These are phyloP conservation scores for Pocillopora verrucosa DNA, from an alignment of 64 coral and sea anemone species.

Conservation along the genomic window DNA sequence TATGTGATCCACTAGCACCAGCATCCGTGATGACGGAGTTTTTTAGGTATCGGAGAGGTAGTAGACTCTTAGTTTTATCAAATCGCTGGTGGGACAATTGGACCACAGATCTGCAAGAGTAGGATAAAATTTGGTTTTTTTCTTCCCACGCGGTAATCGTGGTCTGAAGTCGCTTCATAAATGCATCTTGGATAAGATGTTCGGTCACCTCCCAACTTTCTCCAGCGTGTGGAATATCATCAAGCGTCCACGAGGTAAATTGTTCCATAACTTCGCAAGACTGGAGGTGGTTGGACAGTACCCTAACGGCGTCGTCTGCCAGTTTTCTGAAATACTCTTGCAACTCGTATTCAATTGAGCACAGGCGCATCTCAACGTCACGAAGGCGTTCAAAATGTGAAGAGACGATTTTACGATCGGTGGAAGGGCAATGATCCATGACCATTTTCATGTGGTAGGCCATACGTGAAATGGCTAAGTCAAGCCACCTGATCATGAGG, in stretches of 20 bases:
- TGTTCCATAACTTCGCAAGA: neutral
- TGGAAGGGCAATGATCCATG: neutral
- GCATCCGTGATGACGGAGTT: neutral
- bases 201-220: neutral
- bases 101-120: neutral
- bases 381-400: neutral
- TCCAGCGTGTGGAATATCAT: conserved; percentile 7
- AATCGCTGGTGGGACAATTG: conserved; percentile 4
- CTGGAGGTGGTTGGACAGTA: neutral
- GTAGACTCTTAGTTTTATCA: neutral
- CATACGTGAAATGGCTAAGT: no score
- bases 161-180: neutral
- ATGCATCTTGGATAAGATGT: neutral
- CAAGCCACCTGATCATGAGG: no score
- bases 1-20: neutral
- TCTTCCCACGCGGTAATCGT: conserved; percentile 37
- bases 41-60: neutral
- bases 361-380: neutral
- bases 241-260: conserved; percentile 13
- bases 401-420: neutral
- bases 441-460: neutral
- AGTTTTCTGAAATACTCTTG: neutral
- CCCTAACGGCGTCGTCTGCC: neutral
- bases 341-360: neutral
- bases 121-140: neutral